Conservation (phyloP, 2,888 invertebrate species). For the Lasioglossum marginatum region DNA sequence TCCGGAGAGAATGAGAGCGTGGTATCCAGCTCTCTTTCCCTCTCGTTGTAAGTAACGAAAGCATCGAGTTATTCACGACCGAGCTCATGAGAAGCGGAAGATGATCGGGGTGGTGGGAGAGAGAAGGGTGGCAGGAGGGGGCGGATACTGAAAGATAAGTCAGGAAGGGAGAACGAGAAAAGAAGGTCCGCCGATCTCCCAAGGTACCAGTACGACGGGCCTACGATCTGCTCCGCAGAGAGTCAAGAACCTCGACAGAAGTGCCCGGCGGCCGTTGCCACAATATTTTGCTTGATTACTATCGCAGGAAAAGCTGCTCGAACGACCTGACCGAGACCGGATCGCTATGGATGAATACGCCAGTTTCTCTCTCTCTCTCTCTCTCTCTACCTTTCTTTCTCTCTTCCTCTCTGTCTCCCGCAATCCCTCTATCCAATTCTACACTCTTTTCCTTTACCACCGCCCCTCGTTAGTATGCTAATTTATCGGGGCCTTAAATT, state of each 20-base stretch:
- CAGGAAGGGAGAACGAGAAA: conserved; percentile 54
- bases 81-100: conserved; percentile 40
- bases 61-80: conserved; percentile 60
- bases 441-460: neutral
- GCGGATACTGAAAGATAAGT: conserved; percentile 57
- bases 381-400: neutral
- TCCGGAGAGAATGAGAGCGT: neutral
- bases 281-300: conserved; percentile 83
- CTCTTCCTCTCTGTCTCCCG: neutral
- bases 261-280: conserved; percentile 79
- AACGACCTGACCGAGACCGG: conserved; percentile 54
- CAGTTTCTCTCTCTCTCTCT: conserved; percentile 31
- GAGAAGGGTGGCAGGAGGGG: conserved; percentile 19
- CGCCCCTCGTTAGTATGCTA: conserved; percentile 82
- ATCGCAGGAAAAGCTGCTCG: conserved; percentile 78
- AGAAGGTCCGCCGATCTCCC: conserved; percentile 75
- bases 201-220: conserved; percentile 72
- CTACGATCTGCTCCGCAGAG: conserved; percentile 67
- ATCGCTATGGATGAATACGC: conserved; percentile 34
- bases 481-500: conserved; percentile 82
- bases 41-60: conserved; percentile 52
- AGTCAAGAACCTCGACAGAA: conserved; percentile 78
- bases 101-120: conserved; percentile 28
- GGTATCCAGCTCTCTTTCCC: neutral
- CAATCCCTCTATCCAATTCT: conserved; percentile 7